Percentiles rank a stretch among this genome's conserved stretches.
Conservation (phyloP, 1,140 invertebrate genomes). For the Drosophila kepulauana region DNA sequence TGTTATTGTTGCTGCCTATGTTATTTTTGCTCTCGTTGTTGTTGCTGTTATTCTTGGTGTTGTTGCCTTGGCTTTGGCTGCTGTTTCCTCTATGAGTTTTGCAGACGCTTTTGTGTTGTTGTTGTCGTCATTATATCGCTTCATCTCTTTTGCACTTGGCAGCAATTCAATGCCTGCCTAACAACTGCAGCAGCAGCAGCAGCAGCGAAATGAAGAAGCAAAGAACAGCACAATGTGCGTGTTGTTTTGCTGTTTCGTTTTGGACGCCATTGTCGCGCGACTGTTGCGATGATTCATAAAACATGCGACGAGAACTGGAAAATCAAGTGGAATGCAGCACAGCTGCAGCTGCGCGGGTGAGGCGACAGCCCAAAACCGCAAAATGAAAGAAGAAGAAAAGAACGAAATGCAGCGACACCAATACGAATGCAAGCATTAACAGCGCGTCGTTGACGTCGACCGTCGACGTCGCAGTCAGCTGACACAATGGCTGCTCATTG, state of each 20-base stretch:
- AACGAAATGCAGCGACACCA: slow-evolving; percentile 24
- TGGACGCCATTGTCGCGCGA: slow-evolving; percentile 44
- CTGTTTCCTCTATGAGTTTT: slow-evolving; percentile 58
- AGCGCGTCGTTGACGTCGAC: background rate
- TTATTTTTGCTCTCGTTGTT: slow-evolving; percentile 32
- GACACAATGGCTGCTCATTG: slow-evolving; percentile 73
- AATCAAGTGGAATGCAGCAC: slow-evolving; percentile 79
- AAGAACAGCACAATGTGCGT: slow-evolving; percentile 67
- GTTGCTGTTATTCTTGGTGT: slow-evolving; percentile 10
- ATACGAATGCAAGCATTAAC: background rate
- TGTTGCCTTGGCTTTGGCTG: slow-evolving; percentile 56
- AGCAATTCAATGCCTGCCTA: slow-evolving; percentile 67
- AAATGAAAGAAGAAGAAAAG: slow-evolving; percentile 26
- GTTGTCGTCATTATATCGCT: slow-evolving; percentile 17
- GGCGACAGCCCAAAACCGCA: slow-evolving; percentile 65
- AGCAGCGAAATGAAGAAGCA: slow-evolving; percentile 14
- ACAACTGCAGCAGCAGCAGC: slow-evolving; percentile 40
- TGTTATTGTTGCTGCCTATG: slow-evolving; percentile 43
- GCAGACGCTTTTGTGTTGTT: slow-evolving; percentile 5
- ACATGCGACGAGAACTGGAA: slow-evolving; percentile 78
- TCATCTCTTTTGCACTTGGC: slow-evolving; percentile 7
- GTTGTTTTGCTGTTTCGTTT: slow-evolving; percentile 22
- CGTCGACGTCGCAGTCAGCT: slow-evolving; percentile 58
- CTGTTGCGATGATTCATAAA: slow-evolving; percentile 75
- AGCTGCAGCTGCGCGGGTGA: slow-evolving; percentile 59